Evolutionary conservation across 2,888 invertebrate species (phyloP).

Genomic region (Ochropleura leucogaster): DNA sequence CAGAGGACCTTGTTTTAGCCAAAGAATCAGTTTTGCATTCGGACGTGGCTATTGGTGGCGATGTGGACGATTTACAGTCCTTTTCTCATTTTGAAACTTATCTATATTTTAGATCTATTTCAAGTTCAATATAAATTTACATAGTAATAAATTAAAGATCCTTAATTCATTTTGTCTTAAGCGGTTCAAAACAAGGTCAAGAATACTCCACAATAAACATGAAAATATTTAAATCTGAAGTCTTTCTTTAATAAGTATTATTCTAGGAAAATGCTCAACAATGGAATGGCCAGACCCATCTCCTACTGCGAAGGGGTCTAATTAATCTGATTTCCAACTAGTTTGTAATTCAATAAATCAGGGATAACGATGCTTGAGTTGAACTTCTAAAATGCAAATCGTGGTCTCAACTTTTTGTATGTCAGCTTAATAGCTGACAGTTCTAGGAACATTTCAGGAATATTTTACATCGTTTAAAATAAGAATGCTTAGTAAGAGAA

Average conservation of each 20-base stretch:
- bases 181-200: background rate
- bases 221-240: conserved; percentile 8
- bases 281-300: conserved; percentile 8
- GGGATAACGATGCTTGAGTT: conserved; percentile 37
- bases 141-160: too few species aligned
- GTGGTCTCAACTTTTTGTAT: conserved; percentile 33
- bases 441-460: background rate
- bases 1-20: too few species aligned
- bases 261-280: background rate
- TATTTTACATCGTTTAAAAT: conserved; percentile 14
- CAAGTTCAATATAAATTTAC: too few species aligned
- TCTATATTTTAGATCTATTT: too few species aligned
- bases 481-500: background rate
- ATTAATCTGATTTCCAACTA: conserved; percentile 44
- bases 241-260: conserved; percentile 1
- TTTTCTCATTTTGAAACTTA: too few species aligned
- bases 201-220: background rate
- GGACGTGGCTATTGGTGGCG: too few species aligned
- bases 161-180: background rate
- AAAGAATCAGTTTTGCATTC: too few species aligned
- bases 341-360: conserved; percentile 45
- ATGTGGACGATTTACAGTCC: too few species aligned
- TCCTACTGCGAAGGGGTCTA: background rate
- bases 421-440: conserved; percentile 26
- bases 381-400: conserved; percentile 52